Evolutionary conservation across 2,113 vertebrate genomes (phyloP).

Genomic region (Corythornis cristatus): DNA sequence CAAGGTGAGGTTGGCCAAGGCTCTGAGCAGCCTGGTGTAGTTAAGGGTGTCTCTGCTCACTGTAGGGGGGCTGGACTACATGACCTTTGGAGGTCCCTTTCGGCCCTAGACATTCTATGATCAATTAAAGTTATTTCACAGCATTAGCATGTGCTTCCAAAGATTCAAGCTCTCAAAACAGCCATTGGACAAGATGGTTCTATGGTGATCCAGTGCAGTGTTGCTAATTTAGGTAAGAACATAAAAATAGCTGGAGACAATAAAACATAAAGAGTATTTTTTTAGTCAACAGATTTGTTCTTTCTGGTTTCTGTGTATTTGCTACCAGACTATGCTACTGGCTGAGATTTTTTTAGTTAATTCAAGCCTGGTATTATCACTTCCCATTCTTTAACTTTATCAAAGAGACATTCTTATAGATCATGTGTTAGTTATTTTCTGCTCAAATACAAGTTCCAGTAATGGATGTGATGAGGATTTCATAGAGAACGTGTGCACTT

Average conservation of each 20-base stretch:
- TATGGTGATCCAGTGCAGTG: not conserved
- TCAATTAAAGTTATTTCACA: not conserved
- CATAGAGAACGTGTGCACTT: not conserved
- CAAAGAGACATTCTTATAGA: not conserved
- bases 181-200: not conserved
- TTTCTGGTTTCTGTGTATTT: not conserved
- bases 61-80: no score
- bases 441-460: not conserved
- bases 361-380: not conserved
- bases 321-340: not conserved
- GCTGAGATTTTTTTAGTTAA: not conserved
- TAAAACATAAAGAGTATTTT: not conserved
- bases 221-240: not conserved
- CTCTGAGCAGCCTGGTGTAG: no score
- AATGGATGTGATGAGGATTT: not conserved
- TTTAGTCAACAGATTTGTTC: accelerated
- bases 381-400: not conserved
- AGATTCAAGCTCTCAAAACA: not conserved
- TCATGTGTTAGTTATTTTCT: not conserved
- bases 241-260: not conserved
- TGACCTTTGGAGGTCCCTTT: no score
- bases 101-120: no score
- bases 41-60: no score
- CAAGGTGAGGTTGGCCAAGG: no score
- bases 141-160: not conserved